Evolutionary conservation across 2,888 invertebrate genomes (phyloP), one percentile per base, ranked within the genome.

Genomic region (Ypsolopha sequella): DNA sequence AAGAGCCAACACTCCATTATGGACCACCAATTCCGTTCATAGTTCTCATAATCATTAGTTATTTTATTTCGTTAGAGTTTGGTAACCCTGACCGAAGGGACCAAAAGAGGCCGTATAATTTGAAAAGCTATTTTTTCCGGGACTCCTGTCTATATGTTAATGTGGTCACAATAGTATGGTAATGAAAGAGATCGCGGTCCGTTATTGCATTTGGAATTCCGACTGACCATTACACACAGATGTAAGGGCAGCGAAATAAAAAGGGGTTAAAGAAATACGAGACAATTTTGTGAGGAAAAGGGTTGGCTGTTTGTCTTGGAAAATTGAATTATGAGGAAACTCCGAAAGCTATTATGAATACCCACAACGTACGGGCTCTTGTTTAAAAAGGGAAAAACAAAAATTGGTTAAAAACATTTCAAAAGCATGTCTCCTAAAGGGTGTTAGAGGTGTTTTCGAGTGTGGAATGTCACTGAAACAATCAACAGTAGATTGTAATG

Each of bases 121-220:
- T 65, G 66, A 68, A 63, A 64, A 67, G 62, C 60, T 65, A 61
- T 64, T 70, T 73, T 65, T 73, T 75, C 72, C 58, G 61, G 61
- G 52, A 9, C 58, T 55, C 62, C 67, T 61, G 68, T 75, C 72
- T 76, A 74, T 76, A 75, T 74, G 74, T 67, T 76, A 76, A 76
- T 75, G 74, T 71, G 66, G 51, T 73, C 73, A 75, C 74, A 74
- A 59, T 56, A 72, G 62, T 72, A 73, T 75, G 73, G 70, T 70
- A 73, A 73, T 73, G 67, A 66, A 65, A 63, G 60, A 60, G 62
- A 64, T 67, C 65, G 67, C 67, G 33, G 41, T 13, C 51, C 48
- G 36, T 44, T 51, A 50, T 52, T 52, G 50, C 47, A 50, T 50
- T 52, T 49, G 34, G 41, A 33, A 69, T 24, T 68, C 65, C 64